Evolutionary conservation across 2,797 vertebrate genomes (phyloP).

Genomic region (Tachyglossus aculeatus): DNA sequence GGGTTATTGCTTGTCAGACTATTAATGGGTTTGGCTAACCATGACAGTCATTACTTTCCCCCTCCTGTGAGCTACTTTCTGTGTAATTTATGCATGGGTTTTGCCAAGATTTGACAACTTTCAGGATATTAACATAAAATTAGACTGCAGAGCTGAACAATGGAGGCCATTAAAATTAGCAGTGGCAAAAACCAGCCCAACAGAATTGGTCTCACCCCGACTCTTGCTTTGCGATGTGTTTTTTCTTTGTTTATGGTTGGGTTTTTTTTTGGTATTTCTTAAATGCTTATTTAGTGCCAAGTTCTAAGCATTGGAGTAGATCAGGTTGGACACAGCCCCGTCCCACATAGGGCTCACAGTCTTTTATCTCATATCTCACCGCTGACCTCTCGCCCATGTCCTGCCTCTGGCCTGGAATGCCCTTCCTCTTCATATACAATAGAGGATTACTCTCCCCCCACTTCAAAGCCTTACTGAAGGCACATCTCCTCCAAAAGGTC

Average conservation of each 20-base stretch:
- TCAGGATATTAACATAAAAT: conserved; percentile 86
- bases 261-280: no score
- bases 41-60: conserved; percentile 82
- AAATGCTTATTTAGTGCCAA: no score
- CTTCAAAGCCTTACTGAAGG: no score
- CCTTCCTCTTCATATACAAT: no score
- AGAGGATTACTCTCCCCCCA: no score
- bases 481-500: no score
- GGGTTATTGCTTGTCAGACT: conserved; percentile 83
- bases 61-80: conserved; percentile 83
- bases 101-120: conserved; percentile 87
- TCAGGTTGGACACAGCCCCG: no score
- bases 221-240: conserved; percentile 61
- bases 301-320: no score
- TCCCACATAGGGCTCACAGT: no score
- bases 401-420: no score
- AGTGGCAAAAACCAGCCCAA: conserved; percentile 75
- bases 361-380: no score
- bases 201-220: conserved; percentile 70
- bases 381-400: no score
- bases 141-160: conserved; percentile 80
- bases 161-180: conserved; percentile 81
- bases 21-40: conserved; percentile 85
- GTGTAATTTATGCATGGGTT: conserved; percentile 85
- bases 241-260: conserved; percentile 45